Evolutionary conservation across 2,888 invertebrate genomes (phyloP).

Genomic region (Neocrepidodera transversa): DNA sequence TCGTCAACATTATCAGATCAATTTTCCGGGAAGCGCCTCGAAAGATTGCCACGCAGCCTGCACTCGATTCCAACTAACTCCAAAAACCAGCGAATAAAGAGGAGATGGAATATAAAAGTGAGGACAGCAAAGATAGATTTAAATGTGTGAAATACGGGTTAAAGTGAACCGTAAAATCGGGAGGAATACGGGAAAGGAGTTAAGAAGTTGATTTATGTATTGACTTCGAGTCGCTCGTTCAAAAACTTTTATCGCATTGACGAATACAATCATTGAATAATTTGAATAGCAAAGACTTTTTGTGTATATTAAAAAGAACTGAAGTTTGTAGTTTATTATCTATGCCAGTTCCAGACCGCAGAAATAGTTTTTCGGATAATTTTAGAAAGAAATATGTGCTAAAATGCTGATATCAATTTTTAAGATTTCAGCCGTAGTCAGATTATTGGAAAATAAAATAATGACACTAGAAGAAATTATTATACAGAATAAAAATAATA

Average conservation of each 20-base stretch:
- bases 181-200: constrained; percentile 42
- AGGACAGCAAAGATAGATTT: constrained; percentile 42
- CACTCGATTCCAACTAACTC: constrained; percentile 30
- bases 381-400: neutral
- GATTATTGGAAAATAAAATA: no score
- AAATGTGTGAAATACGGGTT: constrained; percentile 47
- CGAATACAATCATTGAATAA: constrained; percentile 45
- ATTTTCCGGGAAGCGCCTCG: constrained; percentile 11
- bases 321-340: constrained; percentile 22
- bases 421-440: no score
- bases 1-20: constrained; percentile 16
- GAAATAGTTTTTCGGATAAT: neutral
- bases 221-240: constrained; percentile 43
- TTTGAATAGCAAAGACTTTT: constrained; percentile 43
- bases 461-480: no score
- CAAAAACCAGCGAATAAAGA: constrained; percentile 20
- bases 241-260: constrained; percentile 46
- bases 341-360: constrained; percentile 4
- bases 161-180: constrained; percentile 49
- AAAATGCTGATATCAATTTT: neutral
- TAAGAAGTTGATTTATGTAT: constrained; percentile 51
- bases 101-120: constrained; percentile 31
- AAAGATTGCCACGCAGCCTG: constrained; percentile 36
- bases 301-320: constrained; percentile 18
- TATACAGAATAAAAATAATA: no score